Conservation (phyloP, 2,888 invertebrate species). For the Elmis aenea region DNA sequence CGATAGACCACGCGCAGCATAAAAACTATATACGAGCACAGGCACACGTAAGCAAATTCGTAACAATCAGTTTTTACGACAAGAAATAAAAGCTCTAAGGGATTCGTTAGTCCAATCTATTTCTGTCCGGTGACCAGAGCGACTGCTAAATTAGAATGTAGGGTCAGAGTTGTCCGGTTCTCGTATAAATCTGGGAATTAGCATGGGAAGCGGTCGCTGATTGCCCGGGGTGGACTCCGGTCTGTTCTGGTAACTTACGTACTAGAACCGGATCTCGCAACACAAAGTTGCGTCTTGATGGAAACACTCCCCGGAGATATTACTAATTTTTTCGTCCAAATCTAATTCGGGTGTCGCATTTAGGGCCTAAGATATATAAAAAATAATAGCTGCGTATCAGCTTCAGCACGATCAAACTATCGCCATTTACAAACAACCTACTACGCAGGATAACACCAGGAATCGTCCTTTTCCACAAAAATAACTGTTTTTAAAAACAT, state of each 20-base stretch:
- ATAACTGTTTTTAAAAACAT: too few species aligned
- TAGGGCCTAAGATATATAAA: too few species aligned
- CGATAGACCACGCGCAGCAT: too few species aligned
- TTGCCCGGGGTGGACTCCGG: conserved; percentile 32
- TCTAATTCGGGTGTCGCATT: too few species aligned
- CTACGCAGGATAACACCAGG: too few species aligned
- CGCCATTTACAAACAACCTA: too few species aligned
- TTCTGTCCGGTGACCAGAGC: conserved; percentile 33
- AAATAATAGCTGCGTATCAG: too few species aligned
- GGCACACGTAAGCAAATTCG: too few species aligned
- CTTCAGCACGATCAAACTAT: too few species aligned
- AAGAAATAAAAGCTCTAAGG: conserved; percentile 18
- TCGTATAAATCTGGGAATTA: conserved; percentile 42
- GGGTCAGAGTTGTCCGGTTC: conserved; percentile 37
- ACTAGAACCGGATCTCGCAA: conserved; percentile 12
- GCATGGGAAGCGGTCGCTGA: conserved; percentile 43
- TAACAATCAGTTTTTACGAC: conserved; percentile 20
- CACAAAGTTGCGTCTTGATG: conserved; percentile 17
- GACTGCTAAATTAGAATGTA: conserved; percentile 38
- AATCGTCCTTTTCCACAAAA: too few species aligned
- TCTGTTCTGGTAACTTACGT: conserved; percentile 18
- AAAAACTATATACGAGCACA: too few species aligned
- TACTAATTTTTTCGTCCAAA: too few species aligned
- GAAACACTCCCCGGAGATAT: conserved; percentile 14
- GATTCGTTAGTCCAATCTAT: conserved; percentile 31